Evolutionary conservation across 2,113 vertebrate species (phyloP), one percentile per base, ranked within the genome.

Genomic region (Stigmatopora nigra): DNA sequence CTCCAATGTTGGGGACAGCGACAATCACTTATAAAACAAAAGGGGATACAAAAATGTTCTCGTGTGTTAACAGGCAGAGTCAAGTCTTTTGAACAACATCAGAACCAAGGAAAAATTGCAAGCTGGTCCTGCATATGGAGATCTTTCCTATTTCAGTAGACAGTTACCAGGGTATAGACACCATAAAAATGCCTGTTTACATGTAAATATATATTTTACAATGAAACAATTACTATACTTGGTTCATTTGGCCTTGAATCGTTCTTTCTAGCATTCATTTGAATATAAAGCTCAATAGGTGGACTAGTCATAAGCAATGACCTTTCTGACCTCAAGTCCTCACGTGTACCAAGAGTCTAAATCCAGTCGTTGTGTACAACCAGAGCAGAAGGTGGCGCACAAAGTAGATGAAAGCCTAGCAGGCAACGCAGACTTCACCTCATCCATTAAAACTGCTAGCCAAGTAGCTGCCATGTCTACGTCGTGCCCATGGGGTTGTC

Each of bases 361-460:
- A 48, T 56, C 53, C 16, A 56, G 53, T 56, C 10, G 12, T 48
- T 48, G 14, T 17, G 46, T 25, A 46, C 15, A 16, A n/a, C 19
- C 17, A 67, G 67, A 75, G 69, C 62, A 62, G 59, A 69, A 75
- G 71, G 82, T 78, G 68, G 68, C 66, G 81, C 66, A 67, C 60
- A 77, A 64, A 70, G 77, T 76, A 72, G 36, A 81, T 79, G 74
- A 53, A 55, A 76, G 60, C 70, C 78, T 80, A 73, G 68, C 61
- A 64, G 78, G 78, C 76, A 78, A 67, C 7, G 9, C 65, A 79
- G 81, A 80, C 80, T 78, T 81, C 70, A 67, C 67, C 84, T 87
- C 88, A 88, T 88, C 80, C 69, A 84, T 87, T 86, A 87, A 86
- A 81, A 81, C 75, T 76, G 78, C 82, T 73, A 82, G 82, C 77